Conservation (phyloP, 2,797 vertebrate species). For the Propithecus perrieri region DNA sequence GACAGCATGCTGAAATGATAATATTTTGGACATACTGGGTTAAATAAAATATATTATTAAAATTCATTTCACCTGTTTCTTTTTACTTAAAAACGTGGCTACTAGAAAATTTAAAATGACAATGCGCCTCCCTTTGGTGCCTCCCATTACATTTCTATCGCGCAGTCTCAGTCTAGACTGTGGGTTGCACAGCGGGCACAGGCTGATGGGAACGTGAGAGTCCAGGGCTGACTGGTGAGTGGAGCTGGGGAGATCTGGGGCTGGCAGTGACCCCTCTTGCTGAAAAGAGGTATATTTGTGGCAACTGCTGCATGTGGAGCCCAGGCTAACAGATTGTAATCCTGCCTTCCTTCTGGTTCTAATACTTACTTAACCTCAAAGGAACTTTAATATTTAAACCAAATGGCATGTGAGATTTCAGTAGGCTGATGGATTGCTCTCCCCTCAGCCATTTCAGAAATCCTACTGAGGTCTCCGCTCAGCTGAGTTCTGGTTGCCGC, state of each 20-base stretch:
- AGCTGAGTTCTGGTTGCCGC: not conserved
- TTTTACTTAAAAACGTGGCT: not conserved
- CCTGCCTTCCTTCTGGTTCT: slow-evolving; percentile 71
- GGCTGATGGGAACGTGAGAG: not conserved
- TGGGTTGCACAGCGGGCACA: not conserved
- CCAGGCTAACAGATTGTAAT: slow-evolving; percentile 49
- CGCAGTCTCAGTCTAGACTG: not conserved
- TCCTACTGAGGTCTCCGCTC: not conserved
- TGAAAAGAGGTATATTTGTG: slow-evolving; percentile 47
- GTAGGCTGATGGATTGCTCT: slow-evolving; percentile 58
- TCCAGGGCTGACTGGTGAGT: not conserved
- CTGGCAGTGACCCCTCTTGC: slow-evolving; percentile 50
- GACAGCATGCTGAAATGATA: not conserved
- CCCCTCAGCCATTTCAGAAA: slow-evolving; percentile 56
- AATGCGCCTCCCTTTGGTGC: not conserved
- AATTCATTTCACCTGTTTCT: not conserved
- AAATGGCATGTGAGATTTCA: slow-evolving; percentile 62
- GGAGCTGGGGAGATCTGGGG: not conserved
- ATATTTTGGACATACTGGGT: not conserved
- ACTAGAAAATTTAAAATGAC: not conserved
- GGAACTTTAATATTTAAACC: slow-evolving; percentile 74
- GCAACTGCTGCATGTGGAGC: not conserved
- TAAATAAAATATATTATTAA: not conserved
- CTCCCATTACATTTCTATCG: not conserved
- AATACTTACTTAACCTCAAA: slow-evolving; percentile 74